Evolutionary conservation across 2,888 invertebrate species (phyloP), one percentile per base, ranked within the genome.

Genomic region (Thymelicus lineola): DNA sequence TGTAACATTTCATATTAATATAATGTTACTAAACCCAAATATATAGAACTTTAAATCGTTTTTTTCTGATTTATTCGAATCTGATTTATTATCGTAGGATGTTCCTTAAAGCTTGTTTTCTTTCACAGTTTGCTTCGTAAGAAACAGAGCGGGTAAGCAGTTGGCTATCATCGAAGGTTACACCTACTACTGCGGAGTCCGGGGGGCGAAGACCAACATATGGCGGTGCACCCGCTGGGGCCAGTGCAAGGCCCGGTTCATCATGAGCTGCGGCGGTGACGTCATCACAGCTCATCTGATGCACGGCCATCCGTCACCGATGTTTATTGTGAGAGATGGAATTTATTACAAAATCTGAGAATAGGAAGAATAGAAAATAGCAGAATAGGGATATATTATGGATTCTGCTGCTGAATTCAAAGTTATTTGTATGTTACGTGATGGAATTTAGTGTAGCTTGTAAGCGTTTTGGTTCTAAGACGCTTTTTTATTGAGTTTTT

Each of bases 211-310:
- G 17, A 80, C 77, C 0, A 72, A 71, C 1, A 77, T 75, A 6
- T 83, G 82, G 82, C 63, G 76, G 0, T 83, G 82, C 60, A 78
- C 77, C 0, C 68, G 74, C 15, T 75, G 79, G 74, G 76, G 74
- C 1, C 69, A 64, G 0, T 81, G 80, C 38, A 79, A 72, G 45
- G 77, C 80, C 1, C 74, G 77, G 53, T 75, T 81, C 71, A 76
- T 76, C 6, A 71, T 74, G 53, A 72, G 42, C 14, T 64, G 67
- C 10, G 58, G 71, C 6, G 72, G 74, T 1, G 20, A 71, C 0
- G 61, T 78, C 7, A 48, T 75, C 53, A 57, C 73, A 0, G 71
- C 75, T 0, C 75, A 75, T 7, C 35, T 76, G 6, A 72, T 73
- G 10, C 80, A 80, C 53, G 67, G 48, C 9, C 80, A 80, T 35